phyloP scores from a whole-genome alignment of 2,113 vertebrate species.

The Sinocyclocheilus anophthalmus region DNA sequence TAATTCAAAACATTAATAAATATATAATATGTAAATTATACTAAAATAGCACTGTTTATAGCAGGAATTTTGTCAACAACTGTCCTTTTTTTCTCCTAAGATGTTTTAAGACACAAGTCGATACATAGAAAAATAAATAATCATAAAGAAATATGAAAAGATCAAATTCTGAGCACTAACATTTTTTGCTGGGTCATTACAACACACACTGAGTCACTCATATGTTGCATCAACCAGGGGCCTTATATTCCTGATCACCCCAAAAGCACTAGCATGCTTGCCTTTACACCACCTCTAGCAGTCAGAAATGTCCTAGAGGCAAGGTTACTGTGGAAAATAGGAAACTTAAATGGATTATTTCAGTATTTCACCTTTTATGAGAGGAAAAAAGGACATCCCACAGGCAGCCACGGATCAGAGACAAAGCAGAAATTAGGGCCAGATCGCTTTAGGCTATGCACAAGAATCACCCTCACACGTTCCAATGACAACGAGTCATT shows the following conservation, averaged over 20 bases:
- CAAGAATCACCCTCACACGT: constrained; percentile 46
- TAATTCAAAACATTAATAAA: background rate
- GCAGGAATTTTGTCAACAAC: background rate
- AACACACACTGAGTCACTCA: constrained; percentile 14
- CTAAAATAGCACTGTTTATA: background rate
- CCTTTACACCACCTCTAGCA: constrained; percentile 32
- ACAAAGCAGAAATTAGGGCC: constrained; percentile 59
- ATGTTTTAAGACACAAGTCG: background rate
- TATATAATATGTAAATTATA: background rate
- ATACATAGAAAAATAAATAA: background rate
- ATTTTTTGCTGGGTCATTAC: background rate
- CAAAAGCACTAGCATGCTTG: constrained; percentile 26
- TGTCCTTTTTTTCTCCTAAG: background rate
- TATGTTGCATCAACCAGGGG: constrained; percentile 23
- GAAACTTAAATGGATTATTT: constrained; percentile 59
- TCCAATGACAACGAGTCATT: constrained; percentile 58
- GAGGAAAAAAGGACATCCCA: constrained; percentile 29
- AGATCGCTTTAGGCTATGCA: constrained; percentile 42
- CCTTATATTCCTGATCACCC: constrained; percentile 35
- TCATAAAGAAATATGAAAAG: background rate
- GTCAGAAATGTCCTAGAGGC: constrained; percentile 50
- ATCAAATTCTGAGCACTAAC: background rate
- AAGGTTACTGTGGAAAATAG: constrained; percentile 53
- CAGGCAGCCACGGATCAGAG: constrained; percentile 55
- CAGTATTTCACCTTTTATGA: constrained; percentile 55